These are phyloP conservation scores for Cryptops parisi DNA, from an alignment of 2,888 invertebrate genomes.

Conservation along the genomic window DNA sequence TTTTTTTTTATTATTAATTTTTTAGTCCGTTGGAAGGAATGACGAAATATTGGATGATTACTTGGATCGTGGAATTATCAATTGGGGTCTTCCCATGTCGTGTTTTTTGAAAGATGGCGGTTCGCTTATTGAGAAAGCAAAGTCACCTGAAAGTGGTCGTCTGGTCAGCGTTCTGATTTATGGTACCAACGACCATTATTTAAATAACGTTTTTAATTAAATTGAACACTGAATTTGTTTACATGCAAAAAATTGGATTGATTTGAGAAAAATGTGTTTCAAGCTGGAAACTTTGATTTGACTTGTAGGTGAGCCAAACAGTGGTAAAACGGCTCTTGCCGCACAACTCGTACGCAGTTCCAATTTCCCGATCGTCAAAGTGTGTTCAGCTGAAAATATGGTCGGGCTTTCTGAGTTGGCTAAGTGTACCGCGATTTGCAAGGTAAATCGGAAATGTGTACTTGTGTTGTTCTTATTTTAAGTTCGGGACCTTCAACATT, in stretches of 20 bases:
- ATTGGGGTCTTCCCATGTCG: slow-evolving; percentile 81
- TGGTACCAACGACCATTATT: too few species aligned
- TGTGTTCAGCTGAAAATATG: slow-evolving; percentile 92
- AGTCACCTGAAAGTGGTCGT: slow-evolving; percentile 42
- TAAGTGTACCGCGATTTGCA: slow-evolving; percentile 85
- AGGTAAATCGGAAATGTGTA: slow-evolving; percentile 55
- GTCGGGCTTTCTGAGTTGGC: slow-evolving; percentile 91
- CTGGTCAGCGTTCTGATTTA: slow-evolving; percentile 84
- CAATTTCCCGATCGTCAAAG: slow-evolving; percentile 96
- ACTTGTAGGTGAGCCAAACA: slow-evolving; percentile 61
- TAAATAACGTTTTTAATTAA: too few species aligned
- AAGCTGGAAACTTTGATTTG: slow-evolving; percentile 11
- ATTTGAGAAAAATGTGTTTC: too few species aligned
- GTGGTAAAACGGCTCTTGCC: slow-evolving; percentile 93
- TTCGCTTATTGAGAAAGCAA: slow-evolving; percentile 67
- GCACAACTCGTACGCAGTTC: slow-evolving; percentile 89
- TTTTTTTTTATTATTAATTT: slow-evolving; percentile 9
- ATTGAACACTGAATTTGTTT: too few species aligned
- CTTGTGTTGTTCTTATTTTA: too few species aligned
- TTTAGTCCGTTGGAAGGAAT: slow-evolving; percentile 85
- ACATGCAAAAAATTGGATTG: too few species aligned
- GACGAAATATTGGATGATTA: slow-evolving; percentile 78
- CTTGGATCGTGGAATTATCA: slow-evolving; percentile 71
- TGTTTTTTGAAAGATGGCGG: slow-evolving; percentile 79
- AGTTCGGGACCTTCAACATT: too few species aligned